Percentiles rank a stretch among this genome's conserved stretches.
phyloP scores from a whole-genome alignment of 2,113 vertebrate species.

The Apus apus region DNA sequence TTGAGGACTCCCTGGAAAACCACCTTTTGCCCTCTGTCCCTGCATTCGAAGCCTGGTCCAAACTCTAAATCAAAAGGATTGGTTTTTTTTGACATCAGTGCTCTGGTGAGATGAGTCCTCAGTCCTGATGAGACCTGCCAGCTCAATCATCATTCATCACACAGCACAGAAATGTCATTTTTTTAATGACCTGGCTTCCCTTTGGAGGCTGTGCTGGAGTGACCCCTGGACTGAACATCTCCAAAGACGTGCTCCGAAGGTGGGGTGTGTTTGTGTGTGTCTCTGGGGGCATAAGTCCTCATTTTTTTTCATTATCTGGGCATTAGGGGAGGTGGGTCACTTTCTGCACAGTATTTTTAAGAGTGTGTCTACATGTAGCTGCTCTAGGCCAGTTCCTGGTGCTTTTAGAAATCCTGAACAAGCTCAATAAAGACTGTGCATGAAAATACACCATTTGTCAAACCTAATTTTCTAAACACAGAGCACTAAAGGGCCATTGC shows the following conservation, averaged over 20 bases:
- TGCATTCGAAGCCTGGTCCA: not conserved
- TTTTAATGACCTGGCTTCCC: not conserved
- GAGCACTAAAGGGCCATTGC: not conserved
- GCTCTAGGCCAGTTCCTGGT: not conserved
- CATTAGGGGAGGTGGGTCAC: not conserved
- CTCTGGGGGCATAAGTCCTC: not conserved
- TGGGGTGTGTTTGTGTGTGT: not conserved
- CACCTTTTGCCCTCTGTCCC: rapidly evolving
- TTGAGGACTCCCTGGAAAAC: not conserved
- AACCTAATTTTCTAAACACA: not conserved
- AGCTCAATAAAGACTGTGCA: not conserved
- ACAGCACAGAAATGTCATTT: not conserved
- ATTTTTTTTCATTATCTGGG: slow-evolving; percentile 28
- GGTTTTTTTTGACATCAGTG: not conserved
- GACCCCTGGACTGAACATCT: not conserved
- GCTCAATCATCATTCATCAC: not conserved
- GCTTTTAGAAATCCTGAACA: not conserved
- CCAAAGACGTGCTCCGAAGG: not conserved
- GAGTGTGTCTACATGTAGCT: not conserved
- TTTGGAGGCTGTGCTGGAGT: not conserved
- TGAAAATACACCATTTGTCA: not conserved
- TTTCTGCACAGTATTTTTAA: not conserved
- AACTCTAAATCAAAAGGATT: not conserved
- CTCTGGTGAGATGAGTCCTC: not conserved
- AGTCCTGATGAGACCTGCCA: not conserved